Evolutionary conservation across 2,113 vertebrate species (phyloP).

Genomic region (rat (Rattus norvegicus)): DNA sequence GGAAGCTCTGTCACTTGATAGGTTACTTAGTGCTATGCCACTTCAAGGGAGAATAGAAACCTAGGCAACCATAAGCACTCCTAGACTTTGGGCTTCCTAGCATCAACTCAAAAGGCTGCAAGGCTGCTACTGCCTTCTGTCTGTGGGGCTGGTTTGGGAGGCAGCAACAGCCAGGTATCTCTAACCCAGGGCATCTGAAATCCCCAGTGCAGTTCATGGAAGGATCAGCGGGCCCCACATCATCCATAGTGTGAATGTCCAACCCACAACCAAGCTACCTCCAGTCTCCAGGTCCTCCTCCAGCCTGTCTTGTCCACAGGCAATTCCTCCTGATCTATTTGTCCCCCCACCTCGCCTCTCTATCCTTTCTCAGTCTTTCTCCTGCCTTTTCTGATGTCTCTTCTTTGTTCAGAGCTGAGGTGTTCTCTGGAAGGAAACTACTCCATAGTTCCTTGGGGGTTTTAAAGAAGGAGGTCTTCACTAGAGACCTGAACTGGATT

Average conservation of each 20-base stretch:
- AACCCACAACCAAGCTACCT: neutral
- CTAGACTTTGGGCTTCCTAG: neutral
- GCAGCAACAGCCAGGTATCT: neutral
- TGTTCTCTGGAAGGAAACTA: conserved; percentile 20
- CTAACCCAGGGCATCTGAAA: neutral
- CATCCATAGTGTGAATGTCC: neutral
- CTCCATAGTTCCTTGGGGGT: neutral
- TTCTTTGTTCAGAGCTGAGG: neutral
- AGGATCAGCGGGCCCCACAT: neutral
- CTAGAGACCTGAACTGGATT: neutral
- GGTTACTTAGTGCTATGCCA: neutral
- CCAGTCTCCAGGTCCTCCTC: neutral
- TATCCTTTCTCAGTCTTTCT: neutral
- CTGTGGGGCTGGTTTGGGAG: neutral
- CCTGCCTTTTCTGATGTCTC: neutral
- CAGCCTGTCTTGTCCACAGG: neutral
- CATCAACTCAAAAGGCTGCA: neutral
- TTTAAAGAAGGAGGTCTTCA: neutral
- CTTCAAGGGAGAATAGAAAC: neutral
- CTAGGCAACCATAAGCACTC: neutral
- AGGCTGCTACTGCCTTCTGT: neutral
- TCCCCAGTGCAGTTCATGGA: neutral
- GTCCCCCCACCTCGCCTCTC: neutral
- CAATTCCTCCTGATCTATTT: neutral
- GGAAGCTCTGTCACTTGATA: neutral